phyloP scores from a whole-genome alignment of 2,888 invertebrate species.

The Lasioglossum morio region DNA sequence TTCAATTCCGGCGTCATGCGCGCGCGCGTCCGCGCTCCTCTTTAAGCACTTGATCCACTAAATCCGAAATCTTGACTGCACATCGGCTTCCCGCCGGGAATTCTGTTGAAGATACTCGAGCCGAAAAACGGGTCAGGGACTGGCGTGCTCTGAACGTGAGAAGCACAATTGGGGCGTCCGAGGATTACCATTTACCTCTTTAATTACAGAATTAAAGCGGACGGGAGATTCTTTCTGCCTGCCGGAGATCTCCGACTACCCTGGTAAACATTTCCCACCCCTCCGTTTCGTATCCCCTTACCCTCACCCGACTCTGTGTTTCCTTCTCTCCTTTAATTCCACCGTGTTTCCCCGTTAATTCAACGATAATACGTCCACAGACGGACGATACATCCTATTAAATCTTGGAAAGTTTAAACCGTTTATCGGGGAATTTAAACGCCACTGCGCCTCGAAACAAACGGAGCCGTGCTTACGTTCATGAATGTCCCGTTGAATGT shows the following conservation, averaged over 20 bases:
- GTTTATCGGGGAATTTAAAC: constrained; percentile 3
- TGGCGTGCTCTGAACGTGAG: constrained; percentile 51
- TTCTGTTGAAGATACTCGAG: constrained; percentile 53
- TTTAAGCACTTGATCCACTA: constrained; percentile 59
- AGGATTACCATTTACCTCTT: constrained; percentile 64
- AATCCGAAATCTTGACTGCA: constrained; percentile 53
- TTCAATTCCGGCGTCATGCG: constrained; percentile 12
- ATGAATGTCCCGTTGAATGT: not conserved
- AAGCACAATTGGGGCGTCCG: constrained; percentile 60
- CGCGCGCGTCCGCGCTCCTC: constrained; percentile 16
- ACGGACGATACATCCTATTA: not conserved
- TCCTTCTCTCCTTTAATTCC: constrained; percentile 3
- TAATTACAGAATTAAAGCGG: constrained; percentile 63
- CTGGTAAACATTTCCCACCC: constrained; percentile 2
- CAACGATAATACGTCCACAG: not conserved
- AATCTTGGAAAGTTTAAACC: not conserved
- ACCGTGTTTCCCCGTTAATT: constrained; percentile 4
- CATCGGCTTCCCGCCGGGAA: constrained; percentile 39
- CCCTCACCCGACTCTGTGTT: not conserved
- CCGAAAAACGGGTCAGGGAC: constrained; percentile 59
- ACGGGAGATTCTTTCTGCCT: constrained; percentile 34
- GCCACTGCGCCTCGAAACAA: not conserved
- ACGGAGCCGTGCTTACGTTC: not conserved
- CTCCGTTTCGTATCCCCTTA: not conserved
- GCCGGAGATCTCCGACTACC: not conserved